Conservation (phyloP, 2,888 invertebrate species). For the Clanis bilineata region DNA sequence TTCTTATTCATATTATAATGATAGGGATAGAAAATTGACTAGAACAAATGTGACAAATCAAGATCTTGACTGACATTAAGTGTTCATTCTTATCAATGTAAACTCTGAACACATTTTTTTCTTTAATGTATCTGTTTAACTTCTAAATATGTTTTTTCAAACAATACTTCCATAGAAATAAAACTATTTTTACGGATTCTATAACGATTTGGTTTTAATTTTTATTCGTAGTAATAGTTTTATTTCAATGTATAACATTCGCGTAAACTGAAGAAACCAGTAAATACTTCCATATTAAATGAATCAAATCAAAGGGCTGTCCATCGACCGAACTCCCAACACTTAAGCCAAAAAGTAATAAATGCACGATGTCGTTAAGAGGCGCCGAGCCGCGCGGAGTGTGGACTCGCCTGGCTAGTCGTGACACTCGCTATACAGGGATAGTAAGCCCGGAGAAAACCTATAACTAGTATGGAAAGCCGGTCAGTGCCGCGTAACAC, state of each 20-base stretch:
- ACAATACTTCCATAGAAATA: too few species aligned
- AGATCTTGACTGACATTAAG: background rate
- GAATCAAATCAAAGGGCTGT: background rate
- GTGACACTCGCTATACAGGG: conserved; percentile 32
- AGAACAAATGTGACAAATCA: background rate
- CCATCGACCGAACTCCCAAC: background rate
- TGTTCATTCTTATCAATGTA: too few species aligned
- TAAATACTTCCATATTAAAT: background rate
- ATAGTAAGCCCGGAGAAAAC: conserved; percentile 30
- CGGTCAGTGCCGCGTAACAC: conserved; percentile 29
- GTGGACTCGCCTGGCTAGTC: conserved; percentile 29
- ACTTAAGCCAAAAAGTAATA: conserved; percentile 41
- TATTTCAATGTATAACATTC: too few species aligned
- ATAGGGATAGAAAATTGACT: background rate
- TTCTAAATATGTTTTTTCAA: too few species aligned
- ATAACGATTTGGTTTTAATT: too few species aligned
- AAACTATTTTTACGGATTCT: too few species aligned
- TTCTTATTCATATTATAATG: background rate
- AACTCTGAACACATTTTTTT: too few species aligned
- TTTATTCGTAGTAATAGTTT: too few species aligned
- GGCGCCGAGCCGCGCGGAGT: conserved; percentile 33
- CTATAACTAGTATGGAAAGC: conserved; percentile 32
- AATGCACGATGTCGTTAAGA: conserved; percentile 52
- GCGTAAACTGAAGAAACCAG: too few species aligned
- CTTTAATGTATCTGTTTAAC: too few species aligned